Conservation (phyloP, 2,113 vertebrate genomes). For the Fukomys damarensis region DNA sequence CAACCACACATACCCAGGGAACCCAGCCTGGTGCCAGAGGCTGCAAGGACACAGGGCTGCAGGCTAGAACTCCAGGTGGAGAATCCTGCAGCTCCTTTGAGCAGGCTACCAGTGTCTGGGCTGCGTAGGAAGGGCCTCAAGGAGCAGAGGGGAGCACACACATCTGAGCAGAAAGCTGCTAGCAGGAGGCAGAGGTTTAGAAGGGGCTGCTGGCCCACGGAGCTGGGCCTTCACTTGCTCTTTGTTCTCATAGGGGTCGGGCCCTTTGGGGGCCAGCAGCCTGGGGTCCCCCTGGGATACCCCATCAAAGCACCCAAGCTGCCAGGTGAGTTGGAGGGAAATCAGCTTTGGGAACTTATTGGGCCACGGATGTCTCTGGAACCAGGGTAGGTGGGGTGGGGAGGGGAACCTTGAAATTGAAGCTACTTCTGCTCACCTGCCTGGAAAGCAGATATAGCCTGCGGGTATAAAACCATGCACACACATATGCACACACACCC, state of each 20-base stretch:
- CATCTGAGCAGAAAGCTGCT: not conserved
- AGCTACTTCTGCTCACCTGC: not conserved
- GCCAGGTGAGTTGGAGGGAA: conserved; percentile 88
- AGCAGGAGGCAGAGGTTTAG: fast-evolving
- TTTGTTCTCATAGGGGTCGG: conserved; percentile 87
- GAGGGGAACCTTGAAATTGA: not conserved
- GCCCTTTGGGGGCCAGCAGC: conserved; percentile 91
- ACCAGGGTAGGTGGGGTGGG: not conserved
- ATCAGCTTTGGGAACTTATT: not conserved
- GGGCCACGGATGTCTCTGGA: not conserved
- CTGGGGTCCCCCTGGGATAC: conserved; percentile 96
- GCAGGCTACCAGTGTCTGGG: fast-evolving
- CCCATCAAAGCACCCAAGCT: conserved; percentile 96
- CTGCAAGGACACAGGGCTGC: not conserved
- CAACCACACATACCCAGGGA: not conserved
- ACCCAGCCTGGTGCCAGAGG: not conserved
- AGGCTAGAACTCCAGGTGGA: too few relatives aligned
- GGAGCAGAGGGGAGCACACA: too few relatives aligned
- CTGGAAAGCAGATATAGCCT: not conserved
- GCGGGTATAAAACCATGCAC: not conserved
- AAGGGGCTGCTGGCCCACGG: too few relatives aligned
- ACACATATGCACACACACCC: too few relatives aligned
- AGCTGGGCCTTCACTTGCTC: not conserved
- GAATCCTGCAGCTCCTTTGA: not conserved
- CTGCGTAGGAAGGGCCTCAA: not conserved